phyloP scores from a whole-genome alignment of 2,113 vertebrate species.

The Datnioides undecimradiatus region DNA sequence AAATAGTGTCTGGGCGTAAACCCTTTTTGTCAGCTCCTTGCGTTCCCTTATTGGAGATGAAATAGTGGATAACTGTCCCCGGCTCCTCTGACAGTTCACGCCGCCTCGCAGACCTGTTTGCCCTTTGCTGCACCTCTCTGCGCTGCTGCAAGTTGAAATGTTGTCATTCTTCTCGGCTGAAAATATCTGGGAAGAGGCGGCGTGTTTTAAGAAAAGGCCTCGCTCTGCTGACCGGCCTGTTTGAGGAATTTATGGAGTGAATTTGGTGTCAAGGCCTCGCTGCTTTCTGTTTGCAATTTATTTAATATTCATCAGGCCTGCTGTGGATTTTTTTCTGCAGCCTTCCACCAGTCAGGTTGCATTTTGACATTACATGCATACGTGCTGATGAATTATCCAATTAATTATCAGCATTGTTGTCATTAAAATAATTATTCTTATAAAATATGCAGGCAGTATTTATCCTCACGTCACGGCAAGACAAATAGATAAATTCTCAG shows the following conservation, averaged over 20 bases:
- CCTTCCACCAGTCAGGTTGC: constrained; percentile 1
- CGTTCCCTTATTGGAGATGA: constrained; percentile 81
- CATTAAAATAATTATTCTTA: constrained; percentile 39
- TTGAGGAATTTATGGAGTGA: constrained; percentile 16
- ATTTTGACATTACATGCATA: constrained; percentile 16
- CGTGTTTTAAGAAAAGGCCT: constrained; percentile 53
- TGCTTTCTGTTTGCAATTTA: constrained; percentile 23
- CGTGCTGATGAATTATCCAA: constrained; percentile 44
- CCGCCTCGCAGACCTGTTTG: constrained; percentile 43
- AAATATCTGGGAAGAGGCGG: constrained; percentile 44
- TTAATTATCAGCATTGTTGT: constrained; percentile 34
- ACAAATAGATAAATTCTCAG: constrained; percentile 23
- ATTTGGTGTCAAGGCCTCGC: constrained; percentile 53
- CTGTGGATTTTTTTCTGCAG: constrained; percentile 10
- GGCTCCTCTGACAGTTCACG: constrained; percentile 40
- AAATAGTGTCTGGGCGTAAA: constrained; percentile 87
- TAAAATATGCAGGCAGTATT: constrained; percentile 48
- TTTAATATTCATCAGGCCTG: constrained; percentile 35
- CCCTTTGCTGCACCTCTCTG: constrained; percentile 35
- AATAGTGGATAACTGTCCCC: constrained; percentile 74
- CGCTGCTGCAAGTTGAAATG: constrained; percentile 44
- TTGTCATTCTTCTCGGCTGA: constrained; percentile 62
- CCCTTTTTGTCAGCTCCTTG: constrained; percentile 85
- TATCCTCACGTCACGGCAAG: constrained; percentile 28
- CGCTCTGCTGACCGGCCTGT: constrained; percentile 35